Evolutionary conservation across 92 coral and sea anemone genomes (phyloP).

Genomic region (Actinostola sp.): DNA sequence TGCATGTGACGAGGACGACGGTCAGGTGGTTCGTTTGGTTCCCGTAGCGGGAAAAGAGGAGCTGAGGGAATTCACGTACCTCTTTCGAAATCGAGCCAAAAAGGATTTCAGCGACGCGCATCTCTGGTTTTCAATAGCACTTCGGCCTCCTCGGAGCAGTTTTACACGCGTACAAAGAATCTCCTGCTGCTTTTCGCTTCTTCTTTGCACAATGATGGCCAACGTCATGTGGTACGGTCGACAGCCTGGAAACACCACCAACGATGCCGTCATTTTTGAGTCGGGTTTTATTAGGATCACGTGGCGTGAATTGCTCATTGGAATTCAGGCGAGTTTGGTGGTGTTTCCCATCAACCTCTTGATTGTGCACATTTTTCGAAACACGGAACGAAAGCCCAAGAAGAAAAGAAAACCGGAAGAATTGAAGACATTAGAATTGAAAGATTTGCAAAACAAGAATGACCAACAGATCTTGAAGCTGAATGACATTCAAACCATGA

Average conservation of each 20-base stretch:
- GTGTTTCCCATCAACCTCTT: conserved; percentile 94
- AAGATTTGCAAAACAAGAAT: neutral
- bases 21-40: conserved; percentile 88
- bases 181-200: conserved; percentile 85
- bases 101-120: conserved; percentile 95
- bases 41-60: conserved; percentile 96
- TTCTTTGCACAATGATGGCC: conserved; percentile 86
- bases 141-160: conserved; percentile 94
- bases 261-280: conserved; percentile 69
- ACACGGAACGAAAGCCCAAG: conserved; percentile 68
- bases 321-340: conserved; percentile 85
- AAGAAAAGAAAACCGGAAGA: conserved; percentile 46
- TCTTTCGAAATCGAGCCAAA: conserved; percentile 80
- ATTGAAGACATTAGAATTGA: neutral
- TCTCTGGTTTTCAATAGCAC: conserved; percentile 95
- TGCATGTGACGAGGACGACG: conserved; percentile 99
- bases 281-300: conserved; percentile 79
- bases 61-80: conserved; percentile 83
- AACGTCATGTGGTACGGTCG: conserved; percentile 85
- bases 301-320: conserved; percentile 85
- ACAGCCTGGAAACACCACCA: conserved; percentile 49
- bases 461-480: conserved; percentile 8
- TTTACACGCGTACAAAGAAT: conserved; percentile 96
- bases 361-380: conserved; percentile 84
- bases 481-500: conserved; percentile 26